A percentile compares a stretch with the other conserved stretches of the same genome.
phyloP scores from a whole-genome alignment of 1,140 invertebrate species.

The Gryllus bimaculatus region DNA sequence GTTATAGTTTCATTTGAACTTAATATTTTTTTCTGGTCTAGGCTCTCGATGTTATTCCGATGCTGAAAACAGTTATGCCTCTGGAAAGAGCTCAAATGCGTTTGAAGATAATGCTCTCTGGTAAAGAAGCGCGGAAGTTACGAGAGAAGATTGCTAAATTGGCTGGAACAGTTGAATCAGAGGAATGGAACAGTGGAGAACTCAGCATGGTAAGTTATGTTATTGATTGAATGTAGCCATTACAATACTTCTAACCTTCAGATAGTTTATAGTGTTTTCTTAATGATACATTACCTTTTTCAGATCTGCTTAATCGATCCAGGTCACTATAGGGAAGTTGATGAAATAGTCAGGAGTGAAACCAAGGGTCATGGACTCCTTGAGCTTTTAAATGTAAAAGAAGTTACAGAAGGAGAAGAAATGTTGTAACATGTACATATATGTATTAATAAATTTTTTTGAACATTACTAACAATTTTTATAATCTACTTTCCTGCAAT shows the following conservation, averaged over 20 bases:
- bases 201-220: constrained; percentile 50
- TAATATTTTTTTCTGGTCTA: constrained; percentile 23
- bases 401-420: constrained; percentile 84
- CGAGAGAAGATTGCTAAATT: constrained; percentile 67
- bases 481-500: too few relatives aligned
- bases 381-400: constrained; percentile 85
- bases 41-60: constrained; percentile 88
- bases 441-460: not conserved
- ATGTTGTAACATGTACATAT: constrained; percentile 33
- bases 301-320: constrained; percentile 84
- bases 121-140: constrained; percentile 69
- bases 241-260: too few relatives aligned
- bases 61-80: constrained; percentile 76
- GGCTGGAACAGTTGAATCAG: constrained; percentile 63
- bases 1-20: too few relatives aligned
- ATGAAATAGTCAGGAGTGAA: constrained; percentile 72
- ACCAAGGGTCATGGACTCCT: constrained; percentile 79
- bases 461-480: not conserved
- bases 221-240: too few relatives aligned
- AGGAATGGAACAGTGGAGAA: constrained; percentile 66
- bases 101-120: constrained; percentile 61
- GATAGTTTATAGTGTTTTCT: too few relatives aligned
- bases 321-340: constrained; percentile 78
- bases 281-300: constrained; percentile 22
- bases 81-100: constrained; percentile 95